These are phyloP conservation scores for Zenarchopterus dispar DNA, from an alignment of 2,797 vertebrate species.

Conservation along the genomic window DNA sequence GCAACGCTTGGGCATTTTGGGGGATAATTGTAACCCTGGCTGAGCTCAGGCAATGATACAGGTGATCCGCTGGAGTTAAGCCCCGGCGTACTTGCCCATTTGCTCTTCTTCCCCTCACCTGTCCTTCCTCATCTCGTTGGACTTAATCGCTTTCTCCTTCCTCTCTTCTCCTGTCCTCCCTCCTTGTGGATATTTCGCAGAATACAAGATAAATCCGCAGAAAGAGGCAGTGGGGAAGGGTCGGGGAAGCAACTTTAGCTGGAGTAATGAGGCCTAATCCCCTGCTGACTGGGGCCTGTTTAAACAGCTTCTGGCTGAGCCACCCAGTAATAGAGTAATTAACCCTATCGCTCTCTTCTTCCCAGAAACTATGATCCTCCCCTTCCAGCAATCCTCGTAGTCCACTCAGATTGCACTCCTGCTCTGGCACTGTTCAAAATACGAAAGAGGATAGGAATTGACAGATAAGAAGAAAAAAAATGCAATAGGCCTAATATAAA, in stretches of 20 bases:
- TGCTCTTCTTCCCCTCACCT: conserved; percentile 61
- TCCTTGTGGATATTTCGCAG: conserved; percentile 87
- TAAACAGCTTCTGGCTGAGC: conserved; percentile 90
- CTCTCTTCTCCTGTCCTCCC: conserved; percentile 26
- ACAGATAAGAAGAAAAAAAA: conserved; percentile 41
- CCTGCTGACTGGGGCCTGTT: conserved; percentile 90
- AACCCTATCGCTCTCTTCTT: conserved; percentile 87
- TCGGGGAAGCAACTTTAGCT: conserved; percentile 94
- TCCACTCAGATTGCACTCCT: conserved; percentile 22
- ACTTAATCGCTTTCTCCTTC: conserved; percentile 55
- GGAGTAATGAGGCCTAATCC: conserved; percentile 99
- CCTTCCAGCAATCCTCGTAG: conserved; percentile 23
- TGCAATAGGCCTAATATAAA: conserved; percentile 27
- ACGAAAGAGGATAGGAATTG: conserved; percentile 26
- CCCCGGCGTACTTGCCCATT: conserved; percentile 54
- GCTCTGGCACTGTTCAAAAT: conserved; percentile 47
- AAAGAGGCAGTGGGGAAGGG: conserved; percentile 84
- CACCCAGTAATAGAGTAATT: conserved; percentile 98
- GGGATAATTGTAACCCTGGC: conserved; percentile 83
- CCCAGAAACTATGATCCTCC: conserved; percentile 62
- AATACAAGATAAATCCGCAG: conserved; percentile 81
- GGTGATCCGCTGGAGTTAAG: conserved; percentile 73
- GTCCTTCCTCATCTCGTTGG: conserved; percentile 40
- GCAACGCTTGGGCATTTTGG: conserved; percentile 76
- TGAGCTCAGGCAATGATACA: conserved; percentile 78